Percentiles rank a stretch among this genome's conserved stretches.
Evolutionary conservation across 2,888 invertebrate genomes (phyloP).

Genomic region (Lamproptera curius): DNA sequence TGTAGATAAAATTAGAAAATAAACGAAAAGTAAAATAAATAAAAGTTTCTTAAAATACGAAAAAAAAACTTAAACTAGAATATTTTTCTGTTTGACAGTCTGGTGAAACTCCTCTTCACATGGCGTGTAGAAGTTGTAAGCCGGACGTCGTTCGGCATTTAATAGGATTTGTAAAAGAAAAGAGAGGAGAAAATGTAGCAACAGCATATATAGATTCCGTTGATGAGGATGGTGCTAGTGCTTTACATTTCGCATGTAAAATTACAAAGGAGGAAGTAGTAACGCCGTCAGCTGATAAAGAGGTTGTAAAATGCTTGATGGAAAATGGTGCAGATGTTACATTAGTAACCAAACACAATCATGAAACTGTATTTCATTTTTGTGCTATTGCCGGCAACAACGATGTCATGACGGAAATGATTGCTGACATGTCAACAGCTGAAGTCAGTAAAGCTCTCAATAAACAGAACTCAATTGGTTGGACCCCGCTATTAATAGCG

Average conservation of each 20-base stretch:
- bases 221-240: slow-evolving; percentile 95
- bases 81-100: slow-evolving; percentile 69
- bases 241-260: slow-evolving; percentile 96
- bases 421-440: slow-evolving; percentile 91
- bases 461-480: slow-evolving; percentile 94
- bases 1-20: no score
- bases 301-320: slow-evolving; percentile 92
- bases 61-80: neutral
- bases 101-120: slow-evolving; percentile 97
- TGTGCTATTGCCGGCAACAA: slow-evolving; percentile 97
- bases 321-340: slow-evolving; percentile 95
- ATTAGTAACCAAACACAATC: slow-evolving; percentile 88
- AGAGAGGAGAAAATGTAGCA: slow-evolving; percentile 86
- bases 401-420: slow-evolving; percentile 95
- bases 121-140: slow-evolving; percentile 92
- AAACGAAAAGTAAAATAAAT: neutral
- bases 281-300: slow-evolving; percentile 85
- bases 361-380: slow-evolving; percentile 97
- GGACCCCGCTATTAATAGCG: slow-evolving; percentile 98
- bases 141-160: slow-evolving; percentile 92
- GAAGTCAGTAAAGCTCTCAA: slow-evolving; percentile 97
- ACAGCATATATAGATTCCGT: slow-evolving; percentile 92
- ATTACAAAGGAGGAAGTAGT: slow-evolving; percentile 89
- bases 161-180: slow-evolving; percentile 88
- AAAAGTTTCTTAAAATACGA: neutral